These are phyloP conservation scores for Drosophila equinoxialis DNA, from an alignment of 1,140 invertebrate species.

Conservation along the genomic window DNA sequence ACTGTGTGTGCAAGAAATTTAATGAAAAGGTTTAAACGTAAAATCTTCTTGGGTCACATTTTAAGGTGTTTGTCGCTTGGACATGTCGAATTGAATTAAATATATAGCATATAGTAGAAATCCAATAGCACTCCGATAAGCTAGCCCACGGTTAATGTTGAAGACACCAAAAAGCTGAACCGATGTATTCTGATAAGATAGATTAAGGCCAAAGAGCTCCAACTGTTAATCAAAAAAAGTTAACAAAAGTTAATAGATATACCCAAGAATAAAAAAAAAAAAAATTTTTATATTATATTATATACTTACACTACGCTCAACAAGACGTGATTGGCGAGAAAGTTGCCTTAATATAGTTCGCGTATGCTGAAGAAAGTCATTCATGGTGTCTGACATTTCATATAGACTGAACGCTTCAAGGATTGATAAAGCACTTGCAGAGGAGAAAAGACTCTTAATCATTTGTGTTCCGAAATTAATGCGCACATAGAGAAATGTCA, in stretches of 20 bases:
- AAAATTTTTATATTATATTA: too few species aligned
- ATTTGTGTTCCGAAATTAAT: neutral
- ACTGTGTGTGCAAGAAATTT: too few species aligned
- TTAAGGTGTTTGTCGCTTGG: too few species aligned
- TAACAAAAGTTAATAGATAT: neutral
- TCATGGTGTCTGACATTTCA: neutral
- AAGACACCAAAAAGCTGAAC: slow-evolving; percentile 34
- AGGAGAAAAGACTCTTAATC: neutral
- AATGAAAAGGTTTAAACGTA: too few species aligned
- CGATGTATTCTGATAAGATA: slow-evolving; percentile 31
- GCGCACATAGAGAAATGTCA: neutral
- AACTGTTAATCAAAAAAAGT: slow-evolving; percentile 1
- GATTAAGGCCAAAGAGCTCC: slow-evolving; percentile 41
- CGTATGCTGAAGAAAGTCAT: neutral
- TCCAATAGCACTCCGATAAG: slow-evolving; percentile 11
- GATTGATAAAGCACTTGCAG: slow-evolving; percentile 1
- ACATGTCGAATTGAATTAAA: neutral
- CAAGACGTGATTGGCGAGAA: neutral
- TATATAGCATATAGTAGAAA: slow-evolving; percentile 25
- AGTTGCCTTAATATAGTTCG: slow-evolving; percentile 1
- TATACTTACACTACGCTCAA: slow-evolving; percentile 46
- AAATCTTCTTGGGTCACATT: too few species aligned
- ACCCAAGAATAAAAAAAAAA: too few species aligned
- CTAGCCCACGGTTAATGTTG: slow-evolving; percentile 29
- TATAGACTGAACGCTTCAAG: slow-evolving; percentile 2